phyloP scores from a whole-genome alignment of 2,113 vertebrate species.

The Dasyornis broadbenti region DNA sequence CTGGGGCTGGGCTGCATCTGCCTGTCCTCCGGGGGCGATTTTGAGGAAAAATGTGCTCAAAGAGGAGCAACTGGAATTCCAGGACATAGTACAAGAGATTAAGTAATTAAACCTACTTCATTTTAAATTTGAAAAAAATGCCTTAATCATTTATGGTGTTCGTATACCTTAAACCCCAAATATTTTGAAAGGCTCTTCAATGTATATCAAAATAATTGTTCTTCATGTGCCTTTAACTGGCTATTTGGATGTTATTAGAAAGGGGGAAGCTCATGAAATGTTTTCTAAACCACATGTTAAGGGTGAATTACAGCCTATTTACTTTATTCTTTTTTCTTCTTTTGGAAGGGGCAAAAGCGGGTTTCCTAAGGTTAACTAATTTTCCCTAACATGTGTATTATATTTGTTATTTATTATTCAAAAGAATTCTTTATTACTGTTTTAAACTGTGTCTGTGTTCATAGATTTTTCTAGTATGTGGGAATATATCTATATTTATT shows the following conservation, averaged over 20 bases:
- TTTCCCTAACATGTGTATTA: not conserved
- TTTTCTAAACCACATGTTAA: not conserved
- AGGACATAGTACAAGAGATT: not conserved
- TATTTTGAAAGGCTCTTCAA: not conserved
- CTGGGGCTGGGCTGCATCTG: not conserved
- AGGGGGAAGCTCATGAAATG: not conserved
- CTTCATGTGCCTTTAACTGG: not conserved
- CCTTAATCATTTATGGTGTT: accelerated
- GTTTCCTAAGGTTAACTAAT: not conserved
- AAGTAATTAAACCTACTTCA: not conserved
- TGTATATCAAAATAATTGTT: not conserved
- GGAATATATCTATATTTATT: not conserved
- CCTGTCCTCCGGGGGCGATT: accelerated
- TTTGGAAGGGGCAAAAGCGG: not conserved
- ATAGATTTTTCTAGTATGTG: not conserved
- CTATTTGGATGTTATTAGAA: accelerated
- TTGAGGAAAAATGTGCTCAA: accelerated
- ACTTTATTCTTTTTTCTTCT: not conserved
- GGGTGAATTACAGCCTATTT: not conserved
- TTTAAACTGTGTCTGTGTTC: not conserved
- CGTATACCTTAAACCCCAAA: not conserved
- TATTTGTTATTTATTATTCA: not conserved
- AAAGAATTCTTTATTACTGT: not conserved
- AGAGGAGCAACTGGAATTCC: not conserved
- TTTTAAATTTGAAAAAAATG: not conserved